Base-by-base conservation (phyloP, 2,888 invertebrate species). In the Andrena praecox region DNA sequence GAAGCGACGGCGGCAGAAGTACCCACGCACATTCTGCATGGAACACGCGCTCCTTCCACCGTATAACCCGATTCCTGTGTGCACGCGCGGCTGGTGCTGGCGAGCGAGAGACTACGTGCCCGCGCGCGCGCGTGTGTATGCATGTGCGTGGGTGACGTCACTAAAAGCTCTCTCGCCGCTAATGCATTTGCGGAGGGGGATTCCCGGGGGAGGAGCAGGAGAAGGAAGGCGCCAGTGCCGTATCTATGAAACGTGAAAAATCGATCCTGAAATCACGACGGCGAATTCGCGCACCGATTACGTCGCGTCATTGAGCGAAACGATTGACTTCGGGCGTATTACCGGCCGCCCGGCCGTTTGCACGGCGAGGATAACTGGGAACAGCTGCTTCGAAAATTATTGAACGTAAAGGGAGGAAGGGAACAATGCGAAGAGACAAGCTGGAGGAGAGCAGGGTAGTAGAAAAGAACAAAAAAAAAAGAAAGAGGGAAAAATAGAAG, bases 91-190 rank as follows among this genome's bases (percentile, higher is more conserved):
- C 67, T 48, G 63, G 87, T 88, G n/a, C 12, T 31, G 48, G 70
- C 52, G 64, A 24, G 77, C 48, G 62, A 31, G 59, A 31, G 80
- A 73, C 84, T 78, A 80, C 50, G 70, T 80, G 81, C 24, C 27
- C 50, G 20, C 20, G 42, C 50, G 42, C 50, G 42, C n/a, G 48
- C 56, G 63, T 67, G 67, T 64, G 69, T 66, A 79, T 74, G 73
- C 64, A 76, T 84, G 86, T 82, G 87, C 76, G 84, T 86, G 87
- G 86, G 89, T 89, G 91, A 92, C 91, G 92, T 91, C 92, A 90
- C 92, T 92, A 91, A 92, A 92, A 92, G 91, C 92, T 92, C 91
- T 91, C 89, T 90, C 90, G 90, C 90, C 90, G 91, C 93, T 93
- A 92, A 93, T 93, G 93, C 93, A 93, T 94, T 93, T 93, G 93